Conservation (phyloP, 2,113 vertebrate species). For the Hystrix brachyura region DNA sequence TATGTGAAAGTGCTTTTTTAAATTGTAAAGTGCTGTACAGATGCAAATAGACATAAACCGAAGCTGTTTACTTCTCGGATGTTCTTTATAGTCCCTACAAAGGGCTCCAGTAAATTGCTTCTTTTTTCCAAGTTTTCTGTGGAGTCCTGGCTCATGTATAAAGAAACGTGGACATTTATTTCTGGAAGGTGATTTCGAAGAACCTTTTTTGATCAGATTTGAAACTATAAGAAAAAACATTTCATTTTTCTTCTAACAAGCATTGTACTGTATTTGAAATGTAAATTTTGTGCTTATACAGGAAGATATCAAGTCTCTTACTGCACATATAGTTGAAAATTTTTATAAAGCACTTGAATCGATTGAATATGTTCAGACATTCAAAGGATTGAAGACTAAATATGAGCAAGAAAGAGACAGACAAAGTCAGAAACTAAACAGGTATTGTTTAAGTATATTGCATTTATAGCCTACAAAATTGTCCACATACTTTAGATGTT, state of each 20-base stretch:
- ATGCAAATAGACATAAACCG: conserved; percentile 40
- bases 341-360: conserved; percentile 99
- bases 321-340: conserved; percentile 99
- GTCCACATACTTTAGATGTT: conserved; percentile 57
- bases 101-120: conserved; percentile 56
- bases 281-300: conserved; percentile 86
- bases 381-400: conserved; percentile 98
- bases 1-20: conserved; percentile 44
- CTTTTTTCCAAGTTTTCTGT: conserved; percentile 71
- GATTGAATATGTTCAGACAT: conserved; percentile 99
- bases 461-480: conserved; percentile 65
- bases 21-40: conserved; percentile 61
- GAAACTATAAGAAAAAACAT: conserved; percentile 38
- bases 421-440: conserved; percentile 97
- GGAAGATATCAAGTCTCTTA: conserved; percentile 99
- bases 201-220: conserved; percentile 70
- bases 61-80: conserved; percentile 59
- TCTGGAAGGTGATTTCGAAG: conserved; percentile 77
- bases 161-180: conserved; percentile 72
- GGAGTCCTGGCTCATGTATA: conserved; percentile 67
- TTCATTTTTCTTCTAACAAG: conserved; percentile 62
- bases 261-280: conserved; percentile 64
- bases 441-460: conserved; percentile 87
- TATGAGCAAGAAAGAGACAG: conserved; percentile 98
- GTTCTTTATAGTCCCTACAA: conserved; percentile 54